Evolutionary conservation across 2,113 vertebrate genomes (phyloP).

Genomic region (Clupea harengus): DNA sequence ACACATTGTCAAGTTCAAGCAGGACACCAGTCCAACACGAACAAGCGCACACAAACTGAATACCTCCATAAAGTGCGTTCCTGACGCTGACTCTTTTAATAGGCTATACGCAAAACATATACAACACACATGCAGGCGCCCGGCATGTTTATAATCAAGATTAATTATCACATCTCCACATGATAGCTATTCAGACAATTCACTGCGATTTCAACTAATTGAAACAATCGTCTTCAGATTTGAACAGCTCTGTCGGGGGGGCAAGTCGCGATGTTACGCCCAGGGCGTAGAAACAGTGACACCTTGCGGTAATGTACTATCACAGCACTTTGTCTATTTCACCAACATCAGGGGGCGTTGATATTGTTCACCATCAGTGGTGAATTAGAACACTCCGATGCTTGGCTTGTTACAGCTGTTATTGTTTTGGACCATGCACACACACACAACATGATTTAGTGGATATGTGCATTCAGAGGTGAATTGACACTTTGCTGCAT

Average conservation of each 20-base stretch:
- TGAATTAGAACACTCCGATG: neutral
- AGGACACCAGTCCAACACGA: conserved; percentile 36
- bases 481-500: neutral
- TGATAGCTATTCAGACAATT: conserved; percentile 6
- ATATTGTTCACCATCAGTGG: neutral
- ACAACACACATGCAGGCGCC: neutral
- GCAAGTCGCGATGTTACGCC: neutral
- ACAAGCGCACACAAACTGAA: neutral
- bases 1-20: conserved; percentile 50
- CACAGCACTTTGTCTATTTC: neutral
- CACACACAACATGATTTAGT: neutral
- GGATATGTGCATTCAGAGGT: neutral
- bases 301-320: neutral
- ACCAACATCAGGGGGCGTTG: neutral
- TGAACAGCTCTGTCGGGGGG: neutral
- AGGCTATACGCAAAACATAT: neutral
- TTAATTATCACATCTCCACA: neutral
- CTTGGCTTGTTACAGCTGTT: neutral
- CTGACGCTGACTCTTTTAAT: neutral
- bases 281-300: neutral
- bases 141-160: neutral
- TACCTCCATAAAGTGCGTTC: conserved; percentile 11
- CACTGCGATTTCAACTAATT: neutral
- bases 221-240: neutral
- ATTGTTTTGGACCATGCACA: neutral